phyloP scores from a whole-genome alignment of 2,797 vertebrate species.

The Margarornis squamiger region DNA sequence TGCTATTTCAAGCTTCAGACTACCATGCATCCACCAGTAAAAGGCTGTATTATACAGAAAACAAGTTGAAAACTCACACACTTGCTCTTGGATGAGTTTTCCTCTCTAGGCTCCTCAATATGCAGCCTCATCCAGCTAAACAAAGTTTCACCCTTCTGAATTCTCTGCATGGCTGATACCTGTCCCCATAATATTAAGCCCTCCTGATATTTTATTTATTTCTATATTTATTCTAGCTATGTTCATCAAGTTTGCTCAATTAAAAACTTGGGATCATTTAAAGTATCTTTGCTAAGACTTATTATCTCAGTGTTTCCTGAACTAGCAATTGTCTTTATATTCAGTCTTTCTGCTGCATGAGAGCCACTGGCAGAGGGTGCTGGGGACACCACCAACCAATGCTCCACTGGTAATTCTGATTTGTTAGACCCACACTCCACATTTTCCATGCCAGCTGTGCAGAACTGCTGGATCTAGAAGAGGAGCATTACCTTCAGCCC shows the following conservation, averaged over 20 bases:
- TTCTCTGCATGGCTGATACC: not conserved
- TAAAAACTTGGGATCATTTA: not conserved
- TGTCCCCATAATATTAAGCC: not conserved
- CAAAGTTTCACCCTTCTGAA: not conserved
- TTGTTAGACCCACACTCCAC: not conserved
- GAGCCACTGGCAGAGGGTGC: not conserved
- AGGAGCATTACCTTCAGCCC: conserved; percentile 88
- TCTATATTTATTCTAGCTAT: not conserved
- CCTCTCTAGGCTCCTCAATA: not conserved
- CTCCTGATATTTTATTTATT: not conserved
- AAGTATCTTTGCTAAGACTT: not conserved
- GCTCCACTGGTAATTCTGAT: not conserved
- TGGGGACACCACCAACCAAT: not conserved
- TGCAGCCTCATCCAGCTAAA: not conserved
- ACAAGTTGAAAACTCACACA: not conserved
- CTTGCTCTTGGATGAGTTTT: not conserved
- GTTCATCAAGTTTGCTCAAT: not conserved
- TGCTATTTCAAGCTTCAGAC: not conserved
- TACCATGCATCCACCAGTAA: not conserved
- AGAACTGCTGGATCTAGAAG: not conserved
- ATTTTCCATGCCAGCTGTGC: not conserved
- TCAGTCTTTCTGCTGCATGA: not conserved
- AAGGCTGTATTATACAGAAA: not conserved
- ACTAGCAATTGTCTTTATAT: not conserved
- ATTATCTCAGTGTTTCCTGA: not conserved